Base-by-base conservation (phyloP, 2,113 vertebrate genomes). In the Grus americana region DNA sequence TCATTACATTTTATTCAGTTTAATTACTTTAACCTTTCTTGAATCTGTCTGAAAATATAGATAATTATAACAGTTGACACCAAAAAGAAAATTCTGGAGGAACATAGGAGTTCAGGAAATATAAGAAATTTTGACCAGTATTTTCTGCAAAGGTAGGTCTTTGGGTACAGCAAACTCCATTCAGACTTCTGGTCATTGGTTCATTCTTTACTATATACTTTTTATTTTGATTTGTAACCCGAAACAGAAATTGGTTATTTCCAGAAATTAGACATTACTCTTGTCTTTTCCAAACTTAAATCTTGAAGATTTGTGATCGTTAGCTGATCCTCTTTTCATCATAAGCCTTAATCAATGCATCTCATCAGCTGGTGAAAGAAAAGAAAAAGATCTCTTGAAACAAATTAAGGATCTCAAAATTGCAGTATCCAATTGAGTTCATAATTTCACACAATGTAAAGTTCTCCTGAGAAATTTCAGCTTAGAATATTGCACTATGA, bases 1-100 rank as follows among this genome's bases (percentile, higher is more conserved):
- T 96, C 61, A 86, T 86, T 95, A 76, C 9, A 52, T 91, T 90
- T 96, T 96, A 89, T 96, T 94, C 61, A 50, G 13, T 44, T 95
- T 96, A 97, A 95, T 96, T 93, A 93, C 55, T 72, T 95, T 94
- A 96, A 78, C 24, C 38, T 50, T 78, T 32, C 52, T 92, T 91
- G 47, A 95, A 90, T 85, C 46, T 92, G n/a, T 88, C 61, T 83
- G 68, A 96, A 86, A 89, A 83, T 92, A 70, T 15, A 93, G 66
- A 47, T 79, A 72, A 81, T 83, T 92, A 49, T 78, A 96, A 91
- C 30, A 86, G 36, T 72, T 88, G 73, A 94, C 59, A 78, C 16
- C 23, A 70, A 94, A 63, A 78, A 91, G 49, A 50, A 95, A 94
- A 91, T 84, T 95, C 38, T 94, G 5, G 6, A 81, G 63, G 40